Percentiles rank a stretch among this genome's conserved stretches.
Evolutionary conservation across 2,797 vertebrate genomes (phyloP).

Genomic region (Delichon dasypus): DNA sequence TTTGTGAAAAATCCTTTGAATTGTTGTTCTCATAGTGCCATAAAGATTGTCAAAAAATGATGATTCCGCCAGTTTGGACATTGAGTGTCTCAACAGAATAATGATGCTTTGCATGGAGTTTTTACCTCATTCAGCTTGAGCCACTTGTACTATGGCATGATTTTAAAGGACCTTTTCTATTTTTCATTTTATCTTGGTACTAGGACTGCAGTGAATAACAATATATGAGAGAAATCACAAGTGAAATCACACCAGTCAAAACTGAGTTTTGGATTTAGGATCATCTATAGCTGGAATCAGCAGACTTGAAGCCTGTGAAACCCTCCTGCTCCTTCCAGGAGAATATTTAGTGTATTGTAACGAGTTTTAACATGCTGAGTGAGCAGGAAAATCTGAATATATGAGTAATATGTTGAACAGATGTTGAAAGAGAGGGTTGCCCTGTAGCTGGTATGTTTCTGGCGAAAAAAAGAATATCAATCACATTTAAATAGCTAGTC

Average conservation of each 20-base stretch:
- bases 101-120: not conserved
- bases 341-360: not conserved
- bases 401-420: slow-evolving; percentile 3
- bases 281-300: not conserved
- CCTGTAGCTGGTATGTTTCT: not conserved
- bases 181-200: not conserved
- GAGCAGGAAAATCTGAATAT: slow-evolving; percentile 19
- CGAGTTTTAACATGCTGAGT: slow-evolving; percentile 18
- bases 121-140: not conserved
- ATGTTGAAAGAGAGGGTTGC: not conserved
- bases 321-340: not conserved
- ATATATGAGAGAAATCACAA: not conserved
- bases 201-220: not conserved
- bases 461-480: not conserved
- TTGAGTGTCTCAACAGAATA: not conserved
- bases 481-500: not conserved
- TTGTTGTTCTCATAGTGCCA: not conserved
- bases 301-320: not conserved
- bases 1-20: not conserved
- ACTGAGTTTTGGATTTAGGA: not conserved
- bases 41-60: not conserved
- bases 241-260: not conserved
- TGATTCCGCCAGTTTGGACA: not conserved
- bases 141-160: not conserved
- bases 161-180: not conserved